phyloP scores from a whole-genome alignment of 2,888 invertebrate species.

The Tyria jacobaeae region DNA sequence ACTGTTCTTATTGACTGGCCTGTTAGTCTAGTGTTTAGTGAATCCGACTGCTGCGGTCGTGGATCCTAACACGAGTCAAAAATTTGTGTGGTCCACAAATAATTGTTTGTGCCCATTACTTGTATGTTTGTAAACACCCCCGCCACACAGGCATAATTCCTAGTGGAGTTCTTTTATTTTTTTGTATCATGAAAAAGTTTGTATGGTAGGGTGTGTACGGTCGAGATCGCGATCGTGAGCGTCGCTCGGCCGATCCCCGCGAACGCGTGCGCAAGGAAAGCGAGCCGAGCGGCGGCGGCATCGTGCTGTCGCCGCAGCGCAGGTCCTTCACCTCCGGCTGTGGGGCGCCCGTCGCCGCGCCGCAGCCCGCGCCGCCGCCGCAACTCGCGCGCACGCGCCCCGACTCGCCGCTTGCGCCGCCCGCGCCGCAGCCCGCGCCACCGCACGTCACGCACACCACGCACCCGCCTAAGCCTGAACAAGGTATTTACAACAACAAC shows the following conservation, averaged over 20 bases:
- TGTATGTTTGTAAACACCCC: too few relatives aligned
- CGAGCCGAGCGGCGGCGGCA: slow-evolving; percentile 87
- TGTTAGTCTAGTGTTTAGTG: too few relatives aligned
- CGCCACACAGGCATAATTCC: too few relatives aligned
- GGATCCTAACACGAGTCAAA: too few relatives aligned
- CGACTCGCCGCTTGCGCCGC: slow-evolving; percentile 69
- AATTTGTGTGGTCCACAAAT: too few relatives aligned
- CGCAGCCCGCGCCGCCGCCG: slow-evolving; percentile 60
- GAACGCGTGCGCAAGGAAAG: slow-evolving; percentile 93
- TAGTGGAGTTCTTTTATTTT: too few relatives aligned
- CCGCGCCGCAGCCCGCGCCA: slow-evolving; percentile 48
- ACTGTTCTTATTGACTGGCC: too few relatives aligned
- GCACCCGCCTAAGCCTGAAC: slow-evolving; percentile 63
- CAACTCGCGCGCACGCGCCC: slow-evolving; percentile 86
- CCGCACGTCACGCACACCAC: slow-evolving; percentile 37
- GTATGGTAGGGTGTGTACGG: slow-evolving; percentile 73
- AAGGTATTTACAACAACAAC: too few relatives aligned
- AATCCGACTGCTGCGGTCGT: too few relatives aligned
- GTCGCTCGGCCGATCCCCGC: slow-evolving; percentile 89
- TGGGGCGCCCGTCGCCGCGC: slow-evolving; percentile 87
- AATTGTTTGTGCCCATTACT: too few relatives aligned
- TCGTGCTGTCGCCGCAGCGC: slow-evolving; percentile 94
- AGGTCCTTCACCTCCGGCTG: slow-evolving; percentile 95
- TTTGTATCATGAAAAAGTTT: too few relatives aligned
- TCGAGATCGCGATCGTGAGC: slow-evolving; percentile 69